Conservation (phyloP, 2,888 invertebrate genomes). For the Sclerodermus sp. region DNA sequence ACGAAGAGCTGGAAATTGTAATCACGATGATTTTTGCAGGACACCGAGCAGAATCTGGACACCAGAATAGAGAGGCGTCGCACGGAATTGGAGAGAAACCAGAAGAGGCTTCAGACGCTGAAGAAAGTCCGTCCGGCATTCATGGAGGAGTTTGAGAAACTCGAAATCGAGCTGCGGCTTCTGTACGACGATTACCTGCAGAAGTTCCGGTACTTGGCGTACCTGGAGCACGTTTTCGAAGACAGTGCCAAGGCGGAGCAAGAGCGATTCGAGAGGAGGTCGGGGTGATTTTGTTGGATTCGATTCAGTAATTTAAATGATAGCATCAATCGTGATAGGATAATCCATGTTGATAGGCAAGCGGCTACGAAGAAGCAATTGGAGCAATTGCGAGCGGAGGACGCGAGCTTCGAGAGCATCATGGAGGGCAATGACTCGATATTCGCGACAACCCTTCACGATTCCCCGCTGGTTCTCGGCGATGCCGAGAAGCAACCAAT, state of each 20-base stretch:
- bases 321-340: neutral
- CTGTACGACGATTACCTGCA: constrained; percentile 87
- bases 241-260: constrained; percentile 78
- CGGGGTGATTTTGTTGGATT: constrained; percentile 38
- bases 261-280: constrained; percentile 75
- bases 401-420: constrained; percentile 59
- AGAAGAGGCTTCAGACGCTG: constrained; percentile 88
- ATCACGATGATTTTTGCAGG: constrained; percentile 57
- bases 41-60: constrained; percentile 86
- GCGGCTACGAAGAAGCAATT: constrained; percentile 62
- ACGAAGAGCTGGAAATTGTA: too few species aligned
- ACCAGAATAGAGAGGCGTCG: constrained; percentile 89
- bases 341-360: constrained; percentile 35
- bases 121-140: constrained; percentile 97
- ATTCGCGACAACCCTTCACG: constrained; percentile 49
- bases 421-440: constrained; percentile 56
- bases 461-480: constrained; percentile 34
- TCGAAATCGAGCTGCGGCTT: constrained; percentile 81
- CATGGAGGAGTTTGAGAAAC: constrained; percentile 89
- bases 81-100: constrained; percentile 87
- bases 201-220: constrained; percentile 84
- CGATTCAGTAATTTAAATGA: neutral
- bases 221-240: constrained; percentile 83
- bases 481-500: constrained; percentile 37
- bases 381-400: constrained; percentile 63